Conservation (phyloP, 2,797 vertebrate species). For the Rhynchotus rufescens region DNA sequence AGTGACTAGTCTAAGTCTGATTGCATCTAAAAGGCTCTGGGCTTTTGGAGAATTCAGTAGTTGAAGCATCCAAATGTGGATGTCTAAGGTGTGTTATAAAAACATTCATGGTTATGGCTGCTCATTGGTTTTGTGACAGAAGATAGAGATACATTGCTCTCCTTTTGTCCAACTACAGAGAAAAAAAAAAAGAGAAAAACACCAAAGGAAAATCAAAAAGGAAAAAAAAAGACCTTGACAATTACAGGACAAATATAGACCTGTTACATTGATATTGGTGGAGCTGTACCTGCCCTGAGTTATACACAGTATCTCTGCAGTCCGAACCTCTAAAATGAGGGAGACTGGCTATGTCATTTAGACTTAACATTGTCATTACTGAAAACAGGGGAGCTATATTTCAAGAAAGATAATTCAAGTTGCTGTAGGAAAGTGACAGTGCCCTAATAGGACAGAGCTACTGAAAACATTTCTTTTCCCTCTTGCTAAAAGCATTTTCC, state of each 20-base stretch:
- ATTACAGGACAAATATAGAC: not conserved
- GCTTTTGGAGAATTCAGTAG: not conserved
- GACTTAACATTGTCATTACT: not conserved
- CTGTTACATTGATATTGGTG: not conserved
- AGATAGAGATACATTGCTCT: not conserved
- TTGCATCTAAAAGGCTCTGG: not conserved
- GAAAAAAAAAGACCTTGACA: not conserved
- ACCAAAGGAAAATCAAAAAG: not conserved
- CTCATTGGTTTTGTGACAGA: not conserved
- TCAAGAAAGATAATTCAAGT: not conserved
- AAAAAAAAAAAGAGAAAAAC: not conserved
- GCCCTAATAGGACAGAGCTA: not conserved
- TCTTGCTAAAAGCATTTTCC: constrained; percentile 8
- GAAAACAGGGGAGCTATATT: constrained; percentile 11
- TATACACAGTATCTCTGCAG: not conserved
- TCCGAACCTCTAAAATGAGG: constrained; percentile 14
- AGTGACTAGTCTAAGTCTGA: constrained; percentile 19
- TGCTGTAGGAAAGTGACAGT: not conserved
- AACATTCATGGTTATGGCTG: not conserved
- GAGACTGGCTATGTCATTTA: not conserved
- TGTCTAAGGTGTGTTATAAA: not conserved
- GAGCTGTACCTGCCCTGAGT: not conserved
- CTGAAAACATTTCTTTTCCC: not conserved
- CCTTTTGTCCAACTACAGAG: not conserved
- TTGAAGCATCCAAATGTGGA: not conserved